A percentile compares a stretch with the other conserved stretches of the same genome.
Evolutionary conservation across 2,888 invertebrate species (phyloP).

Genomic region (Acrobasis repandana): DNA sequence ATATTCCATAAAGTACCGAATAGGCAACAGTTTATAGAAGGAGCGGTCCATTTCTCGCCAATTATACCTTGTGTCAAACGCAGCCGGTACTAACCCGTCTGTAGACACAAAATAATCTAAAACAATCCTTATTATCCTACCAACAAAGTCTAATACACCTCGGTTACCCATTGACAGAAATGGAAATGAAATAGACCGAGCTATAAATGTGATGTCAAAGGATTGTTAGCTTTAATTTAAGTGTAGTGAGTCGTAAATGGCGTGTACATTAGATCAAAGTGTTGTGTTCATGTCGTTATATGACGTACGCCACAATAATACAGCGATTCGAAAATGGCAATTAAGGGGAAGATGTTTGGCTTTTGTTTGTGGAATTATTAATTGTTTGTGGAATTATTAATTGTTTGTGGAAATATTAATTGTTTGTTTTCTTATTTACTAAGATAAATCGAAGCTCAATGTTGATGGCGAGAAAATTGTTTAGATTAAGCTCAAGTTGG

Average conservation of each 20-base stretch:
- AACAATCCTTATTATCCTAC: conserved; percentile 36
- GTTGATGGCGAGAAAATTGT: conserved; percentile 21
- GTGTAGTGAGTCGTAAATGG: conserved; percentile 42
- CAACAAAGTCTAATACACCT: conserved; percentile 35
- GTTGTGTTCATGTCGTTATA: conserved; percentile 55
- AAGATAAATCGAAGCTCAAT: conserved; percentile 27
- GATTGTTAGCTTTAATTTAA: conserved; percentile 47
- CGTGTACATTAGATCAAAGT: conserved; percentile 63
- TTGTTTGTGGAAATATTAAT: conserved; percentile 1
- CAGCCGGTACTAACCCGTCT: conserved; percentile 49
- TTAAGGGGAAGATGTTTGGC: conserved; percentile 53
- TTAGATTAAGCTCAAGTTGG: too few relatives aligned
- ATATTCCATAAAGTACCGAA: conserved; percentile 30
- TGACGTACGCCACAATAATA: conserved; percentile 71
- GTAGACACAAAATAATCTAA: conserved; percentile 32
- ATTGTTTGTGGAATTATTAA: too few relatives aligned
- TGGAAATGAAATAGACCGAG: conserved; percentile 53
- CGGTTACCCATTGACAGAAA: conserved; percentile 30
- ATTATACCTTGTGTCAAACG: conserved; percentile 75
- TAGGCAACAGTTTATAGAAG: conserved; percentile 62
- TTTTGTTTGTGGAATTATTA: conserved; percentile 12
- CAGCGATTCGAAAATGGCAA: conserved; percentile 61
- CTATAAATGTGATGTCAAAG: conserved; percentile 41
- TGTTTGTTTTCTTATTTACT: background rate
- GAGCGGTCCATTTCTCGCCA: conserved; percentile 73